A percentile compares a stretch with the other conserved stretches of the same genome.
These are phyloP conservation scores for Aphis craccivora DNA, from an alignment of 1,140 invertebrate genomes.

Conservation along the genomic window DNA sequence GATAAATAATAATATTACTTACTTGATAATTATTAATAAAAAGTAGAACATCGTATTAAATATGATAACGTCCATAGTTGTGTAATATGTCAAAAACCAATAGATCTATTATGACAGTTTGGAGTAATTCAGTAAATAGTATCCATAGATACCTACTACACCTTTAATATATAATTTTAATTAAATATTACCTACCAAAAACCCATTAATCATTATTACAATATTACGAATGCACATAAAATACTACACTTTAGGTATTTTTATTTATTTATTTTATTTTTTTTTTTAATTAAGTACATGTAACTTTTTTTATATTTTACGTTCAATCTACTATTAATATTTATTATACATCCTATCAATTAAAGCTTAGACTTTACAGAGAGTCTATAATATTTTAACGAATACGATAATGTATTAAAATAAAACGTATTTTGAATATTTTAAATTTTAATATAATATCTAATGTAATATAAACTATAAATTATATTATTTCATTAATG, in stretches of 20 bases:
- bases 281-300: neutral
- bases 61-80: neutral
- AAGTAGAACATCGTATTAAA: neutral
- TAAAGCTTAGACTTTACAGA: too few relatives aligned
- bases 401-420: neutral
- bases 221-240: neutral
- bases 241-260: too few relatives aligned
- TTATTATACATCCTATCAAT: neutral
- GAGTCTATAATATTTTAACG: too few relatives aligned
- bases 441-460: too few relatives aligned
- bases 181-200: neutral
- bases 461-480: neutral
- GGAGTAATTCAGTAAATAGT: neutral
- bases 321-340: neutral
- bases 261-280: neutral
- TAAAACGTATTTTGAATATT: neutral
- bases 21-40: neutral
- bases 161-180: neutral
- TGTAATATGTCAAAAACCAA: neutral
- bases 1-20: constrained; percentile 4
- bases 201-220: neutral
- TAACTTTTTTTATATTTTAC: neutral
- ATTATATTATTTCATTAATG: neutral
- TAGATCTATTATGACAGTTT: neutral
- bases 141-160: neutral